Evolutionary conservation across 2,888 invertebrate genomes (phyloP), one percentile per base, ranked within the genome.

Genomic region (Lasioglossum oenotherae): DNA sequence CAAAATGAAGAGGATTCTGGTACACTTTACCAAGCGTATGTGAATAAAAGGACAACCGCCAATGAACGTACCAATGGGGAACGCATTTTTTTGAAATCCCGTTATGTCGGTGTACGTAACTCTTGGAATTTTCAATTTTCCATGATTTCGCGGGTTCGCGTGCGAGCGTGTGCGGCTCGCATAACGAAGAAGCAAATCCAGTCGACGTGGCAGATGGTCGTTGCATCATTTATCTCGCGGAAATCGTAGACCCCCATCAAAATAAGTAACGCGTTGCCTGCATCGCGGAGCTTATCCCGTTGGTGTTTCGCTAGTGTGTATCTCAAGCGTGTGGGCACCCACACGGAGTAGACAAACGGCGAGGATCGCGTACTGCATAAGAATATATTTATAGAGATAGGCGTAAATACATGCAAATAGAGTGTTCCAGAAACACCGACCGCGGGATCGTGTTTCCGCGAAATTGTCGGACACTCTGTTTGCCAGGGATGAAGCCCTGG

Each of bases 211-310:
- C 77, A 49, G 76, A 85, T 79, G 81, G 85, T 87, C 86, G 83
- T 90, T 89, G 86, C 87, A 82, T 91, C 88, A 86, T 91, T 89
- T 88, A 92, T 92, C 88, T 85, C 81, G 82, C 74, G 85, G 86
- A 88, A 89, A 92, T 90, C 90, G 88, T 91, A 88, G 87, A 88
- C 84, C 83, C 81, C 69, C 83, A 88, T 90, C 87, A 74, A 89
- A 92, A 89, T 88, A 87, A 88, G 81, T 80, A 84, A 87, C 85
- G 46, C 74, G 83, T 85, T 81, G 73, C 78, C 35, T 41, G 49
- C 80, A 38, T 74, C 72, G 41, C 74, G 46, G 69, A 67, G 10
- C 72, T 78, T 78, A 35, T 81, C 74, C 67, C 82, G 60, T 44
- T 27, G 77, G 41, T 31, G 38, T 64, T 27, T 71, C 57, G 31